Conservation (phyloP, 2,888 invertebrate species). For the Brachypterus glaber region DNA sequence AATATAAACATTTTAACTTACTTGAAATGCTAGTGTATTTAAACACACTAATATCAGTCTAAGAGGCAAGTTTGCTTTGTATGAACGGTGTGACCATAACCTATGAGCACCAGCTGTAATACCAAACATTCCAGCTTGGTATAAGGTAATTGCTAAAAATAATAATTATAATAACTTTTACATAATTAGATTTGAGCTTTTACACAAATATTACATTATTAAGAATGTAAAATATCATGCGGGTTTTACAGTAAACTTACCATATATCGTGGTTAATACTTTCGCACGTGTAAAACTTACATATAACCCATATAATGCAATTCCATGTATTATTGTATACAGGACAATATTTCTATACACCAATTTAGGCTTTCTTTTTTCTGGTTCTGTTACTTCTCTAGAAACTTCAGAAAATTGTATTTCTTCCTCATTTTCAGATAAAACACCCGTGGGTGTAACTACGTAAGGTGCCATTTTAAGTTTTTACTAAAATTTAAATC, state of each 20-base stretch:
- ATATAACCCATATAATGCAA: slow-evolving; percentile 67
- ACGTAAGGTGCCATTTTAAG: slow-evolving; percentile 38
- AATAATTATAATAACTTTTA: too few species aligned
- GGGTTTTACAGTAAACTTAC: too few species aligned
- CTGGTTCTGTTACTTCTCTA: slow-evolving; percentile 34
- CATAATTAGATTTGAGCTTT: too few species aligned
- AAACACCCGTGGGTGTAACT: slow-evolving; percentile 46
- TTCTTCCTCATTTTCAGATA: slow-evolving; percentile 58
- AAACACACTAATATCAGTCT: slow-evolving; percentile 67
- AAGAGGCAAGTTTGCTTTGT: slow-evolving; percentile 89
- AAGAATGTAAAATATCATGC: too few species aligned
- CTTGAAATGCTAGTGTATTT: slow-evolving; percentile 85
- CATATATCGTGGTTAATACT: slow-evolving; percentile 58
- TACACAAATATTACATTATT: too few species aligned
- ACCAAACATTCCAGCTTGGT: slow-evolving; percentile 74
- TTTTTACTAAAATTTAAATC: too few species aligned
- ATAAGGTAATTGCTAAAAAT: slow-evolving; percentile 59
- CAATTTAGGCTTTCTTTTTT: slow-evolving; percentile 48
- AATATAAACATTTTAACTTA: slow-evolving; percentile 15
- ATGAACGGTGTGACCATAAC: slow-evolving; percentile 91
- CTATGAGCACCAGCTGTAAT: slow-evolving; percentile 96
- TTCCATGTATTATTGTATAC: slow-evolving; percentile 65
- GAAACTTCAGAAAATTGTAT: slow-evolving; percentile 29
- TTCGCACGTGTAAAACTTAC: slow-evolving; percentile 65
- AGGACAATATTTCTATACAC: slow-evolving; percentile 81